These are phyloP conservation scores for Mormyrus lacerda DNA, from an alignment of 2,113 vertebrate species.

Conservation along the genomic window DNA sequence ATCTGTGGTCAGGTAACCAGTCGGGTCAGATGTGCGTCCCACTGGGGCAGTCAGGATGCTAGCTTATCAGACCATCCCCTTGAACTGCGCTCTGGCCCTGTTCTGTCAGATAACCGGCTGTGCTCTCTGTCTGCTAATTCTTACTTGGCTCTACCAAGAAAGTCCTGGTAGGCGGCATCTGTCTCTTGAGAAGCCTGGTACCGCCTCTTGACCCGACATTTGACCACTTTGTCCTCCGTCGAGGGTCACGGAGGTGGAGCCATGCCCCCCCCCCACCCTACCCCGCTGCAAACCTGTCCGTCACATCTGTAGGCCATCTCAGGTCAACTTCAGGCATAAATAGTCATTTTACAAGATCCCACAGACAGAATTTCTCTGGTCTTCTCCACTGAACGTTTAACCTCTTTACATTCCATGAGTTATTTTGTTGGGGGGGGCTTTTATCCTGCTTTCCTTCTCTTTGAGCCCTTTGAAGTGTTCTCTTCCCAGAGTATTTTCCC, in stretches of 20 bases:
- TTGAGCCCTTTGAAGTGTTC: constrained; percentile 52
- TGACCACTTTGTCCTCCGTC: constrained; percentile 31
- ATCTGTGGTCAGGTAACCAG: background rate
- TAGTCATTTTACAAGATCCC: background rate
- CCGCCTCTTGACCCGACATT: constrained; percentile 45
- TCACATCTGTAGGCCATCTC: background rate
- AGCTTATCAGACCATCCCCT: constrained; percentile 48
- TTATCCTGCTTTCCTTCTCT: constrained; percentile 9
- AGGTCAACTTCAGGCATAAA: background rate
- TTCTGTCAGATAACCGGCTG: constrained; percentile 49
- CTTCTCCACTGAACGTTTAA: background rate
- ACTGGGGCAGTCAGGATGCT: constrained; percentile 30
- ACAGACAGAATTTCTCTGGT: background rate
- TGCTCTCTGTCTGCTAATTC: constrained; percentile 9
- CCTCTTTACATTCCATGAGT: background rate
- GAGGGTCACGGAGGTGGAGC: constrained; percentile 46
- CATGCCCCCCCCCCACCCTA: background rate
- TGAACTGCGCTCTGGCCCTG: constrained; percentile 45
- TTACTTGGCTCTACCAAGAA: constrained; percentile 17
- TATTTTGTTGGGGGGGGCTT: background rate
- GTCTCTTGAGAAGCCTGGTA: constrained; percentile 26
- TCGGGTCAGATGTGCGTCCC: background rate
- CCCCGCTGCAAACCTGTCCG: constrained; percentile 8
- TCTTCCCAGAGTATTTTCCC: constrained; percentile 46
- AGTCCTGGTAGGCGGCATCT: constrained; percentile 28